A percentile compares a stretch with the other conserved stretches of the same genome.
Conservation (phyloP, 1,140 invertebrate species). For the Leptinotarsa texana region DNA sequence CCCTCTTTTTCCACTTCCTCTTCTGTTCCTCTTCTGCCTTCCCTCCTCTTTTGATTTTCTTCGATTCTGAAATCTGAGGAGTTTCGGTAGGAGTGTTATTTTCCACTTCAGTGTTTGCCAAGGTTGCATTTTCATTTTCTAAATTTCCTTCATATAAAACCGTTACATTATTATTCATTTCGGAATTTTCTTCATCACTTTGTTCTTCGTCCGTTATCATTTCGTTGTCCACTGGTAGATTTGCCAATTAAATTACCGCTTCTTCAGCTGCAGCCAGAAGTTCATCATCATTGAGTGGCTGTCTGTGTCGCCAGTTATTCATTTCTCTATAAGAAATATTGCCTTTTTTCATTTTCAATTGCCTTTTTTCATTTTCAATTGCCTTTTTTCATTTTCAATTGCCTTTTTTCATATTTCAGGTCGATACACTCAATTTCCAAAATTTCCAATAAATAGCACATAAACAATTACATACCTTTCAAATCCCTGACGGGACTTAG, state of each 20-base stretch:
- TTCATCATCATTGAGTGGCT: constrained; percentile 19
- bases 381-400: constrained; percentile 54
- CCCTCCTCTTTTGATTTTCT: constrained; percentile 8
- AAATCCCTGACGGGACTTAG: constrained; percentile 20
- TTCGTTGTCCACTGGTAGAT: constrained; percentile 19
- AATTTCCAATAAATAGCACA: constrained; percentile 14
- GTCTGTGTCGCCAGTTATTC: constrained; percentile 13
- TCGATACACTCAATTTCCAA: constrained; percentile 7
- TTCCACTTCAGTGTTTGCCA: not conserved
- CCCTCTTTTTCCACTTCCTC: constrained; percentile 18
- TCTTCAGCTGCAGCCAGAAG: constrained; percentile 15
- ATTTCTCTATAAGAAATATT: constrained; percentile 18
- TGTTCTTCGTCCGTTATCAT: constrained; percentile 19
- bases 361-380: no score
- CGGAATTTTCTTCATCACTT: constrained; percentile 22
- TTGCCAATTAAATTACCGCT: constrained; percentile 7
- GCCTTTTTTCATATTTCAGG: constrained; percentile 33
- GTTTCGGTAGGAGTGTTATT: constrained; percentile 8
- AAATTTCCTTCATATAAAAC: not conserved
- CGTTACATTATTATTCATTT: constrained; percentile 7
- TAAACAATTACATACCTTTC: constrained; percentile 14
- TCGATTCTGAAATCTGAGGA: constrained; percentile 16
- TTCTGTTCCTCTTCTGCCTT: constrained; percentile 11
- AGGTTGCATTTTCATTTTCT: constrained; percentile 2
- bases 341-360: constrained; percentile 47